phyloP scores from a whole-genome alignment of 2,888 invertebrate species.

The Cancer borealis region DNA sequence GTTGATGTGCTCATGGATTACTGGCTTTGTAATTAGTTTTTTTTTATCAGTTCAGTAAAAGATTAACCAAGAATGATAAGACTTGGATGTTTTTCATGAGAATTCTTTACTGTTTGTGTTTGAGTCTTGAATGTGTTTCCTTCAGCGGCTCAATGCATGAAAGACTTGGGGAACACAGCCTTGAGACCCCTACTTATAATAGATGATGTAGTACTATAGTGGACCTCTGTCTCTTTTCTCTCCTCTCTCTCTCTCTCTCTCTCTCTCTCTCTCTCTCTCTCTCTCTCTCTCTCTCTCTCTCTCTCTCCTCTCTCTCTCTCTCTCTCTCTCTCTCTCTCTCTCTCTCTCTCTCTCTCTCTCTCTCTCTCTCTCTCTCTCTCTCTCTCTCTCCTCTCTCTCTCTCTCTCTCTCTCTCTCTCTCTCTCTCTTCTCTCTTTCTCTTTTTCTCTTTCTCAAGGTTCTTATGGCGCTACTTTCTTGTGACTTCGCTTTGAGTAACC shows the following conservation, averaged over 20 bases:
- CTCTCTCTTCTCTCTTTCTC: not conserved
- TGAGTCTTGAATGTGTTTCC: too few relatives aligned
- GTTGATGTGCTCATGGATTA: too few relatives aligned
- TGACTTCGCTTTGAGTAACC: not conserved
- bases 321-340: conserved; percentile 1
- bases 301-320: not conserved
- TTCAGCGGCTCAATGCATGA: too few relatives aligned
- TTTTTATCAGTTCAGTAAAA: too few relatives aligned
- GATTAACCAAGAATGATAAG: too few relatives aligned
- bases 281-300: not conserved
- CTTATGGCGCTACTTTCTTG: not conserved
- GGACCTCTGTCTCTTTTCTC: not conserved
- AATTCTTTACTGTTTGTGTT: too few relatives aligned
- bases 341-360: conserved; percentile 1
- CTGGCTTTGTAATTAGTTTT: too few relatives aligned
- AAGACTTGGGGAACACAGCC: too few relatives aligned
- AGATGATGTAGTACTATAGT: too few relatives aligned
- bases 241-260: not conserved
- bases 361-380: conserved; percentile 1
- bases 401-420: conserved; percentile 1
- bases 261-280: too few relatives aligned
- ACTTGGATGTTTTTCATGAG: too few relatives aligned
- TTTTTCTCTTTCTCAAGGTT: not conserved
- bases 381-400: not conserved
- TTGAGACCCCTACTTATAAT: too few relatives aligned